phyloP scores from a whole-genome alignment of 2,888 invertebrate genomes.

The Liposcelis brunnea region DNA sequence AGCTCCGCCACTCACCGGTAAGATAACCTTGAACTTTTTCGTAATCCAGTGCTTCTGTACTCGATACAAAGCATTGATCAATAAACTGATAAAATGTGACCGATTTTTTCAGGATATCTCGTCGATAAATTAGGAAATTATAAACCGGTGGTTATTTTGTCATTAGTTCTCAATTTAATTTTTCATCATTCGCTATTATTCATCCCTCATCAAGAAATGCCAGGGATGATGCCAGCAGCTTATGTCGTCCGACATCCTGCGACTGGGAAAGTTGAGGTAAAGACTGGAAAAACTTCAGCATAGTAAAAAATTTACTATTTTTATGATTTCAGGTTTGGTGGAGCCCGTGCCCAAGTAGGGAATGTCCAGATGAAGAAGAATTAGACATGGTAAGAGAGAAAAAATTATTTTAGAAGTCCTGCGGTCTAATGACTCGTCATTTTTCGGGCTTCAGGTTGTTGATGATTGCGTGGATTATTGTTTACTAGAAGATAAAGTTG shows the following conservation, averaged over 20 bases:
- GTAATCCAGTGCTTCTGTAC: too few species aligned
- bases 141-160: constrained; percentile 63
- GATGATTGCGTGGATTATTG: constrained; percentile 60
- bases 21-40: too few species aligned
- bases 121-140: constrained; percentile 78
- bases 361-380: constrained; percentile 58
- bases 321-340: constrained; percentile 47
- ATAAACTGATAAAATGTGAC: background rate
- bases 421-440: too few species aligned
- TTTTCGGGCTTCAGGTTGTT: constrained; percentile 21
- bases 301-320: constrained; percentile 3
- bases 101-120: constrained; percentile 45
- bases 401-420: too few species aligned
- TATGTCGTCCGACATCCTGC: constrained; percentile 59
- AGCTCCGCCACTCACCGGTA: constrained; percentile 67
- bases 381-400: constrained; percentile 48
- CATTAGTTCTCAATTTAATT: constrained; percentile 56
- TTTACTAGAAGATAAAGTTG: constrained; percentile 28
- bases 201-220: constrained; percentile 63
- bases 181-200: constrained; percentile 64
- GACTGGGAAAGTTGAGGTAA: constrained; percentile 50
- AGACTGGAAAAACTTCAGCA: constrained; percentile 15
- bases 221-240: constrained; percentile 54
- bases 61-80: background rate
- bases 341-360: constrained; percentile 64